Evolutionary conservation across 2,113 vertebrate species (phyloP).

Genomic region (Podarcis cretensis): DNA sequence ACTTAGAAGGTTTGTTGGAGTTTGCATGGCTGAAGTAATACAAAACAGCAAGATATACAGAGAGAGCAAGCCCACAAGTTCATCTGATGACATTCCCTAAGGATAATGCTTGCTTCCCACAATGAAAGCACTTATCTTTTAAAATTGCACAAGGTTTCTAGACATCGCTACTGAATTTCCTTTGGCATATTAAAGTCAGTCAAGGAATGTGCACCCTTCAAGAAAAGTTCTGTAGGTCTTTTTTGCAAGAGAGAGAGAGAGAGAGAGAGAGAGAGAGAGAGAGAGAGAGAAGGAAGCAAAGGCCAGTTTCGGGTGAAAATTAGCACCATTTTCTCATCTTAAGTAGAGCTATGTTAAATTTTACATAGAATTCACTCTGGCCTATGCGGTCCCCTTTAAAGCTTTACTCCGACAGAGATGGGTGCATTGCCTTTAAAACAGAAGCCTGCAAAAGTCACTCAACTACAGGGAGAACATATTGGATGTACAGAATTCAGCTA

Average conservation of each 20-base stretch:
- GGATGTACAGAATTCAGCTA: background rate
- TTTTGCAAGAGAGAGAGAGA: background rate
- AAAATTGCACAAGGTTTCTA: conserved; percentile 20
- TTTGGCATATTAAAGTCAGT: conserved; percentile 1
- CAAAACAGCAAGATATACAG: conserved; percentile 10
- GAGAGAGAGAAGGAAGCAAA: background rate
- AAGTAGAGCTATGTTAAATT: background rate
- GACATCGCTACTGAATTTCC: conserved; percentile 30
- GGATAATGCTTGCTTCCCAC: conserved; percentile 41
- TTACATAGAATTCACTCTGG: background rate
- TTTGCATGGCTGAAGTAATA: conserved; percentile 31
- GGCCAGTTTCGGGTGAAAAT: background rate
- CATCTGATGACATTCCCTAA: conserved; percentile 24
- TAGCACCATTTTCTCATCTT: background rate
- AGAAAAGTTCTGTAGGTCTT: background rate
- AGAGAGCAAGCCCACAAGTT: conserved; percentile 12
- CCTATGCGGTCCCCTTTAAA: background rate
- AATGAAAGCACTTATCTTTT: conserved; percentile 41
- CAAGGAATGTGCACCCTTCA: background rate
- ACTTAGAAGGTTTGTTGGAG: conserved; percentile 51
- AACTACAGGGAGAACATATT: background rate
- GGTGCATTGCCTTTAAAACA: conserved; percentile 1
- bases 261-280: no score
- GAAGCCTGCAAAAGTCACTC: background rate
- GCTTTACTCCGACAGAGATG: background rate